Base-by-base conservation (phyloP, 1,140 invertebrate species). In the Danaus plexippus region DNA sequence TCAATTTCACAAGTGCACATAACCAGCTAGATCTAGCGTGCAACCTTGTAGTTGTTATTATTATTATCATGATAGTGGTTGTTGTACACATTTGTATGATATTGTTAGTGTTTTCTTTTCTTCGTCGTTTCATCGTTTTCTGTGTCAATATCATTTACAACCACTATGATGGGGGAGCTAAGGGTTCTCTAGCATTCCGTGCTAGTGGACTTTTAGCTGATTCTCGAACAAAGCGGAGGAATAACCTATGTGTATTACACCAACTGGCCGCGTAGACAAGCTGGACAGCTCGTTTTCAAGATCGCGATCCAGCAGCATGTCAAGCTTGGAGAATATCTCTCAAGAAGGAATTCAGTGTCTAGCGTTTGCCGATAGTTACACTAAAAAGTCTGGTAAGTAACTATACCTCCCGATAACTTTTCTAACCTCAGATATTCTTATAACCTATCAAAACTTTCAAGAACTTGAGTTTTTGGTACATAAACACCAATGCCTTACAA, bases 261-360 rank as follows among this genome's bases (percentile, higher is more conserved):
- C 81, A 89, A 91, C 90, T 90, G 92, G 92, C 87, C 91, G 91
- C 77, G 89, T 91, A 98, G 97, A 98, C 90, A 97, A 97, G 91
- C 91, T 96, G 89, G 97, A 98, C 89, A 96, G 92, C 82, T 96
- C 95, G 69, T 98, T 98, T 89, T 97, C 96, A 76, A 91, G 96
- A 82, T 98, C 97, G 69, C 92, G 97, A 74, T 97, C 96, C 85
- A 98, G 96, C 80, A 97, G 95, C 88, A 97, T 98, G 93, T 97
- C 96, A 65, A 98, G 96, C 87, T 89, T 98, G 78, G 97, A 98
- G 88, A 98, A 97, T 89, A 97, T 98, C 87, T 94, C 93, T 69
- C 94, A 94, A 69, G 97, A 99, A 90, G 94, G 96, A 79, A 94
- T 99, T 77, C 96, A 97, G 88, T 98, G 95, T 89, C 91, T 99